A percentile compares a stretch with the other conserved stretches of the same genome.
Evolutionary conservation across 2,888 invertebrate species (phyloP).

Genomic region (Spilosoma lubricipeda): DNA sequence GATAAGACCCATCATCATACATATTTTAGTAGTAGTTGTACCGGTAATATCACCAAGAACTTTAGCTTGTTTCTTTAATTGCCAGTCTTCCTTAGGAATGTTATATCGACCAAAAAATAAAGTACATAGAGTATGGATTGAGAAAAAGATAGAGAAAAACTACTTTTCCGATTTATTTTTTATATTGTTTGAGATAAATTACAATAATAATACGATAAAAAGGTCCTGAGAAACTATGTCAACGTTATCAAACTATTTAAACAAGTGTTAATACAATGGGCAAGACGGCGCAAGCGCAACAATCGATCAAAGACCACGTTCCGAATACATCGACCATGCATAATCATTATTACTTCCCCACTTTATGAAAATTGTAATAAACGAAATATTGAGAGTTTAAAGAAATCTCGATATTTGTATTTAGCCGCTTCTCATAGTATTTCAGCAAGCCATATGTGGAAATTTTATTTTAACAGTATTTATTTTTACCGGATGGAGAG

Average conservation of each 20-base stretch:
- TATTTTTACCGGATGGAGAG: too few relatives aligned
- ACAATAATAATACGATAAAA: neutral
- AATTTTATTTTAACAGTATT: neutral
- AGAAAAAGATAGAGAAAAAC: too few relatives aligned
- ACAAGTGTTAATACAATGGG: neutral
- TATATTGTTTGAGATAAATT: neutral
- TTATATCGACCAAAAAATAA: too few relatives aligned
- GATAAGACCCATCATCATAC: neutral
- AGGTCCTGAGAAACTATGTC: neutral
- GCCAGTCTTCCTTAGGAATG: neutral
- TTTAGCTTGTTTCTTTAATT: neutral
- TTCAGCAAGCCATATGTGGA: neutral
- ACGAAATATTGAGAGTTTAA: neutral
- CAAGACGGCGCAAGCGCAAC: neutral
- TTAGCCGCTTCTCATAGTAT: neutral
- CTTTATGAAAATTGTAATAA: neutral
- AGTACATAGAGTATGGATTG: too few relatives aligned
- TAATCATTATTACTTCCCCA: conserved; percentile 17
- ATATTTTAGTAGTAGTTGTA: neutral
- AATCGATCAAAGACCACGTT: neutral
- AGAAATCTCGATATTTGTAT: neutral
- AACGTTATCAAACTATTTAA: neutral
- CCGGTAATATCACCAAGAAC: neutral
- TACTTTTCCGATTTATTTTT: too few relatives aligned
- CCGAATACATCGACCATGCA: conserved; percentile 9